Base-by-base conservation (phyloP, 2,113 vertebrate genomes). In the Terrapene triunguis region DNA sequence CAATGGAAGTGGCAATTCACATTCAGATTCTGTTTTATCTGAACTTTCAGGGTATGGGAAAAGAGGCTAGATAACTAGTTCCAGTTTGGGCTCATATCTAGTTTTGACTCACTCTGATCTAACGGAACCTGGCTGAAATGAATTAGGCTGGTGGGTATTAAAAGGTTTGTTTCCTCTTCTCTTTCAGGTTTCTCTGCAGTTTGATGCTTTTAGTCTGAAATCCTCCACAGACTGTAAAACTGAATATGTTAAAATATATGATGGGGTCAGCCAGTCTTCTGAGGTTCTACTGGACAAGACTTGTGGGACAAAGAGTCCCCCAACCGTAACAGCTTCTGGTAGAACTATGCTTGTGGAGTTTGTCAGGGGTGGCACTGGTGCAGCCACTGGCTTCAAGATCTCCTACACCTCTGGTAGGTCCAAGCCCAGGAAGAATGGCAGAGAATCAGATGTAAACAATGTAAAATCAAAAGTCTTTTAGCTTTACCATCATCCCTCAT, bases 211-310 rank as follows among this genome's bases (percentile, higher is more conserved):
- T 94, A 84, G 96, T 1, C 82, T 97, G 62, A 94, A 93, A 55
- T 32, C 3, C 84, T 97, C 96, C 10, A 87, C 4, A 55, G 82
- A 65, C 48, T 98, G 97, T 92, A 87, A 95, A 89, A 35, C 95
- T 82, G 97, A 97, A 80, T 97, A 96, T 21, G 27, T 98, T 82
- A 97, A 95, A 86, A 65, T 98, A 91, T 98, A 98, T 90, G 94
- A 98, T 44, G 97, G 97, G 83, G 87, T 94, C 79, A 97, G 90
- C 93, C 98, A 93, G 62, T 95, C 93, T 65, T 96, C 96, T 74
- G 38, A 95, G 53, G 72, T 97, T 80, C 92, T 98, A 65, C 91
- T 97, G 88, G 91, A 97, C 81, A 97, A 96, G n/a, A 97, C 97
- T 7, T 98, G 97, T 93, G 95, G 97, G 53, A 92, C 88, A 72